These are phyloP conservation scores for Lottia scabra DNA, from an alignment of 2,888 invertebrate species.

Conservation along the genomic window DNA sequence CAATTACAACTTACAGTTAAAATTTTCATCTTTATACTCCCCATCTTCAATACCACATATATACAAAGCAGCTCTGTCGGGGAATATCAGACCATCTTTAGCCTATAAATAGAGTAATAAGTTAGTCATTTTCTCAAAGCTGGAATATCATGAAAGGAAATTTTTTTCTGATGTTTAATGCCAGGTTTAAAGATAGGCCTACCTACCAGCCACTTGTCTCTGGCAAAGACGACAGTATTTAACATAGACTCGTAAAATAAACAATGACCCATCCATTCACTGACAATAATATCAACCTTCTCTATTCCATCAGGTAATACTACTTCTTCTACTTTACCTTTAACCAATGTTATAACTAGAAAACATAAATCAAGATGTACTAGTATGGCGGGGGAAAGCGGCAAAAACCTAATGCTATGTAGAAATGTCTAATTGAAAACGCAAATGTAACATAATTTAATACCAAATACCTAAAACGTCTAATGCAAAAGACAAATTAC, in stretches of 20 bases:
- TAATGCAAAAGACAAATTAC: too few relatives aligned
- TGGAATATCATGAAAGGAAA: not conserved
- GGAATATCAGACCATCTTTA: constrained; percentile 92
- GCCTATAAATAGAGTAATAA: constrained; percentile 68
- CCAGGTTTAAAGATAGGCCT: not conserved
- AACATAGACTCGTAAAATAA: constrained; percentile 99
- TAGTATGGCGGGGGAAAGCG: too few relatives aligned
- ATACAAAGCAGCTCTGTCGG: constrained; percentile 91
- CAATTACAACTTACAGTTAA: constrained; percentile 80
- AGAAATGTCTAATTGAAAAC: too few relatives aligned
- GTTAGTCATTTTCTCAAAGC: too few relatives aligned
- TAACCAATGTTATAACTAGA: constrained; percentile 69
- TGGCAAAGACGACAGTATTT: constrained; percentile 97
- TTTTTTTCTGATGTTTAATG: too few relatives aligned
- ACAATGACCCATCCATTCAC: constrained; percentile 87
- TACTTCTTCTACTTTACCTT: constrained; percentile 90
- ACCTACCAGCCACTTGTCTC: constrained; percentile 92
- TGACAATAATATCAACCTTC: constrained; percentile 91
- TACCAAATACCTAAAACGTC: too few relatives aligned
- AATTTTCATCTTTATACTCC: constrained; percentile 99
- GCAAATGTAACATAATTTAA: too few relatives aligned
- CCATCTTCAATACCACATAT: constrained; percentile 88
- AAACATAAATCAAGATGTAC: not conserved
- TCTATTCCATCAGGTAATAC: constrained; percentile 88
- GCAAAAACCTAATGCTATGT: too few relatives aligned